phyloP scores from a whole-genome alignment of 2,113 vertebrate species.

The Myxocyprinus asiaticus region DNA sequence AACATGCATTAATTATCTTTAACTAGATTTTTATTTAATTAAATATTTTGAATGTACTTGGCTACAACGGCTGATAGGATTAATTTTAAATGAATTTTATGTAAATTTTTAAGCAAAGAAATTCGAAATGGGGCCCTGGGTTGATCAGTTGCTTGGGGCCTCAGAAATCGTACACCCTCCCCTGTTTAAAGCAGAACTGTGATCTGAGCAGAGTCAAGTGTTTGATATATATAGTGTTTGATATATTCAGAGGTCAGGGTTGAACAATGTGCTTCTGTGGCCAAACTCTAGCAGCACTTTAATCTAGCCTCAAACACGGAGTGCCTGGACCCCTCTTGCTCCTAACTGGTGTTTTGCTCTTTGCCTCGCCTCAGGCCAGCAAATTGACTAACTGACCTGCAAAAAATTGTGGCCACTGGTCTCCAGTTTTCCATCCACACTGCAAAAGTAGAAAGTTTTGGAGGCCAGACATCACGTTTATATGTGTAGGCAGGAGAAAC shows the following conservation, averaged over 20 bases:
- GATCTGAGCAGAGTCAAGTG: not conserved
- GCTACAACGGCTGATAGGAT: too few species aligned
- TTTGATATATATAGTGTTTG: not conserved
- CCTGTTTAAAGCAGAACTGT: not conserved
- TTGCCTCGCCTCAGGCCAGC: constrained; percentile 53
- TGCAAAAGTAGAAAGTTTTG: constrained; percentile 33
- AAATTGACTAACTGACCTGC: constrained; percentile 62
- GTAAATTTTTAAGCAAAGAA: too few species aligned
- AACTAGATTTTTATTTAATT: too few species aligned
- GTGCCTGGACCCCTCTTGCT: constrained; percentile 20
- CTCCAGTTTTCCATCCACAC: constrained; percentile 35
- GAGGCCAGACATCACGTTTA: constrained; percentile 21
- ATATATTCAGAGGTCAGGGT: constrained; percentile 29
- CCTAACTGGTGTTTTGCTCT: constrained; percentile 51
- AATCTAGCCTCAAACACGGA: constrained; percentile 13
- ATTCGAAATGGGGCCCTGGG: too few species aligned
- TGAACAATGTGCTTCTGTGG: constrained; percentile 13
- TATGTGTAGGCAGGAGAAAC: constrained; percentile 20
- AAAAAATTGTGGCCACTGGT: constrained; percentile 52
- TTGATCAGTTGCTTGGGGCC: too few species aligned
- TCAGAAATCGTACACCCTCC: too few species aligned
- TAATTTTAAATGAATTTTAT: too few species aligned
- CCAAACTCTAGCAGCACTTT: constrained; percentile 12
- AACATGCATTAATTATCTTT: too few species aligned
- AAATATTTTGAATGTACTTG: too few species aligned